Evolutionary conservation across 2,797 vertebrate species (phyloP).

Genomic region (Hybognathus amarus): DNA sequence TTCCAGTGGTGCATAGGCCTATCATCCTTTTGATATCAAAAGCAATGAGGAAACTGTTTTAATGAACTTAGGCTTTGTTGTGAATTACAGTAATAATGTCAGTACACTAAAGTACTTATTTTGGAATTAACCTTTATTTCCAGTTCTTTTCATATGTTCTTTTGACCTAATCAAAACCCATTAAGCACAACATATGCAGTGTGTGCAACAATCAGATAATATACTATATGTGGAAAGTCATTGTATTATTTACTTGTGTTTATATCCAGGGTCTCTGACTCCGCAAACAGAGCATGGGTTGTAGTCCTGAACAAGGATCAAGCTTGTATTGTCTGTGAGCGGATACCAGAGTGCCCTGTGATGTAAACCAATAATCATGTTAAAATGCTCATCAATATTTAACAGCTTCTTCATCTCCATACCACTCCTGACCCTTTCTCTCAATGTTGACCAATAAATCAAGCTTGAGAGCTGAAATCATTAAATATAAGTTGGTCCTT

Average conservation of each 20-base stretch:
- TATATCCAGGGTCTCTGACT: not conserved
- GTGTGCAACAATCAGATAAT: not conserved
- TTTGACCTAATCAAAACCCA: not conserved
- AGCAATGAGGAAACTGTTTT: not conserved
- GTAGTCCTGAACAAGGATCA: not conserved
- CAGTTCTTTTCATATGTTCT: not conserved
- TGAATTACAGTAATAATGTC: not conserved
- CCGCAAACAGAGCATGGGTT: not conserved
- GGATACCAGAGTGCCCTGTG: not conserved
- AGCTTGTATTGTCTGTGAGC: not conserved
- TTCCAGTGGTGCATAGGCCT: not conserved
- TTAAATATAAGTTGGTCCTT: constrained; percentile 1
- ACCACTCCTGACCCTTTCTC: not conserved
- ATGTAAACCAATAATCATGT: not conserved
- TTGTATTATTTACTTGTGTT: not conserved
- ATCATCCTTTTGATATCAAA: not conserved
- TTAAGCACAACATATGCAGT: not conserved
- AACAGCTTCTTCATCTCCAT: constrained; percentile 23
- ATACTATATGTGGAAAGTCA: not conserved
- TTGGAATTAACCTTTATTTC: not conserved
- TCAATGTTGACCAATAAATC: constrained; percentile 14
- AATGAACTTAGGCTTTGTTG: not conserved
- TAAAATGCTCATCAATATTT: constrained; percentile 46
- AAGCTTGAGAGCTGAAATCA: not conserved
- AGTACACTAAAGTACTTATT: not conserved